These are phyloP conservation scores for Enteromius fasciolatus DNA, from an alignment of 2,797 vertebrate genomes.

Conservation along the genomic window DNA sequence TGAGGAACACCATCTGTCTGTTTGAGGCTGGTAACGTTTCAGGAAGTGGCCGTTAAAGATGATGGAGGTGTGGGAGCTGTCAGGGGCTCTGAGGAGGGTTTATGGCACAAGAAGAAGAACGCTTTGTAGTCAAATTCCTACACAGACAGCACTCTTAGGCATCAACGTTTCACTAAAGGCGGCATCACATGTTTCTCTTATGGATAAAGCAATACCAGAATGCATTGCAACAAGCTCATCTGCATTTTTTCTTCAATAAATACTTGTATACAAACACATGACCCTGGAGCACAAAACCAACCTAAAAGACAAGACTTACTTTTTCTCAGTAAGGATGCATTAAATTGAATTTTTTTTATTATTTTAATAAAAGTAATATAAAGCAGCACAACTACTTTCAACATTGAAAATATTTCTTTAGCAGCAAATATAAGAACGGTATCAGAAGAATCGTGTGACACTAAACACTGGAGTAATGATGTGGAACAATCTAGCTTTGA, in stretches of 20 bases:
- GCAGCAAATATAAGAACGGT: too few species aligned
- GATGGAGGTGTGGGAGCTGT: not conserved
- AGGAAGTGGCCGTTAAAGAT: not conserved
- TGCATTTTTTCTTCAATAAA: too few species aligned
- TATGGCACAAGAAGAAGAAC: not conserved
- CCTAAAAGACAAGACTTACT: too few species aligned
- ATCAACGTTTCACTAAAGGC: not conserved
- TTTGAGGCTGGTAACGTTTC: not conserved
- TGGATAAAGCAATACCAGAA: not conserved
- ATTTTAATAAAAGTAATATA: not conserved
- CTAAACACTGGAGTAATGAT: too few species aligned
- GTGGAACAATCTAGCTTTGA: too few species aligned
- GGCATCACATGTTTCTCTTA: not conserved
- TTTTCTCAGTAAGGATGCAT: too few species aligned
- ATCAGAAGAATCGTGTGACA: too few species aligned
- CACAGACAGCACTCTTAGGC: not conserved
- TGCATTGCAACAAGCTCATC: not conserved
- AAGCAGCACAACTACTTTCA: not conserved
- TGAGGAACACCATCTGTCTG: not conserved
- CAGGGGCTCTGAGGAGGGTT: not conserved
- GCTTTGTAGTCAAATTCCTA: not conserved
- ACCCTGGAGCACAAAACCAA: too few species aligned
- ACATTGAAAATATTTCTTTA: not conserved
- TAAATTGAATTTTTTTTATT: too few species aligned
- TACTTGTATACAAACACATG: too few species aligned